Conservation (phyloP, 30 jellyfish, hydroid and myxozoan genomes). For the Chrysaora quinquecirrha region DNA sequence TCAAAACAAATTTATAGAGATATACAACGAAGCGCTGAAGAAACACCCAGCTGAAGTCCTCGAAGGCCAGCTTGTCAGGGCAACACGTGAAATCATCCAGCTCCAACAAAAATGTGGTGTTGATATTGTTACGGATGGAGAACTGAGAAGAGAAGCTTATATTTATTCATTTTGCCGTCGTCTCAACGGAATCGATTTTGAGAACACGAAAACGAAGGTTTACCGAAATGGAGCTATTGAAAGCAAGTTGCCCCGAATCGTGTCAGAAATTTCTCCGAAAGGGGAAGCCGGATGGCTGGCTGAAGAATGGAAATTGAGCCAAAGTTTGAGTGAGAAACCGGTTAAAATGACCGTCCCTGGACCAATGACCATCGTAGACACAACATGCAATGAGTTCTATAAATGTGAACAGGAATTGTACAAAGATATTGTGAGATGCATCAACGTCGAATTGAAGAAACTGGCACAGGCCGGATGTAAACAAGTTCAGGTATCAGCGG, state of each 20-base stretch:
- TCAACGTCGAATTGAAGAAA: slow-evolving; percentile 54
- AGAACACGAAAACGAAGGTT: background rate
- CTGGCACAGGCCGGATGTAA: slow-evolving; percentile 79
- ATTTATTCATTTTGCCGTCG: slow-evolving; percentile 54
- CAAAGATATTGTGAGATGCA: slow-evolving; percentile 56
- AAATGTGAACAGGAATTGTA: slow-evolving; percentile 34
- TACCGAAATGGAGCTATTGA: slow-evolving; percentile 55
- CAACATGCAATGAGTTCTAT: slow-evolving; percentile 61
- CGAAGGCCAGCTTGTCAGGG: slow-evolving; percentile 33
- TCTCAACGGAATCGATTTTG: slow-evolving; percentile 70
- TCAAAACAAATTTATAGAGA: slow-evolving; percentile 15
- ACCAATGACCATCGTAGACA: slow-evolving; percentile 79
- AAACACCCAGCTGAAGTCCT: slow-evolving; percentile 7
- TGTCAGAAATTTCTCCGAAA: slow-evolving; percentile 38
- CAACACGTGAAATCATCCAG: slow-evolving; percentile 63
- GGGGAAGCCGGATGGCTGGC: slow-evolving; percentile 28
- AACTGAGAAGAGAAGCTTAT: slow-evolving; percentile 64
- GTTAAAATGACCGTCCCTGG: slow-evolving; percentile 83
- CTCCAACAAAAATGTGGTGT: slow-evolving; percentile 58
- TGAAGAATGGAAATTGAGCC: slow-evolving; percentile 71
- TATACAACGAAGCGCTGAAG: slow-evolving; percentile 14
- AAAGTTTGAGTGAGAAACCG: slow-evolving; percentile 35
- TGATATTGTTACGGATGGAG: slow-evolving; percentile 65
- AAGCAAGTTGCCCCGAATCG: slow-evolving; percentile 58
- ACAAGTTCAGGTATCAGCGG: slow-evolving; percentile 36